Conservation (phyloP, 1,140 invertebrate species). For the Trichonephila clavipes region DNA sequence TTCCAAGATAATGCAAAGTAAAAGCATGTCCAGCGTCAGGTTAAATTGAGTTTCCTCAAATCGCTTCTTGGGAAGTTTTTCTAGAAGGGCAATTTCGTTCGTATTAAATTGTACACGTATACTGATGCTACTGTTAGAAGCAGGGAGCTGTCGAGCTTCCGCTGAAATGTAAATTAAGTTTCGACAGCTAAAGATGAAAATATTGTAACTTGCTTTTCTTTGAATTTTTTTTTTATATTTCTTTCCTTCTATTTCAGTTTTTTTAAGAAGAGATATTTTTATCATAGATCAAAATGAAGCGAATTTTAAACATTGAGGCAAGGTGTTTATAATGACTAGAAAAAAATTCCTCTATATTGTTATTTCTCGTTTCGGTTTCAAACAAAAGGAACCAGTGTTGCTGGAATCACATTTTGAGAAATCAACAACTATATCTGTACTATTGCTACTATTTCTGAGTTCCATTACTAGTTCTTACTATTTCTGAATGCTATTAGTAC, state of each 20-base stretch:
- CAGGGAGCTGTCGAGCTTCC: background rate
- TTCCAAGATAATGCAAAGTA: conserved; percentile 9
- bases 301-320: background rate
- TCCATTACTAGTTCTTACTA: too few relatives aligned
- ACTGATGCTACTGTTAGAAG: background rate
- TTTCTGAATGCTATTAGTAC: too few relatives aligned
- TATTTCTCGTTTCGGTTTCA: background rate
- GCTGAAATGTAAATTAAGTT: background rate
- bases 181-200: background rate
- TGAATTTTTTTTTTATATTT: background rate
- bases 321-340: background rate
- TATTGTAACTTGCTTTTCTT: background rate
- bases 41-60: conserved; percentile 30
- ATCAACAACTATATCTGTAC: too few relatives aligned
- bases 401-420: too few relatives aligned
- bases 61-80: background rate
- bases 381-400: too few relatives aligned
- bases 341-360: background rate
- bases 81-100: background rate
- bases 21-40: background rate
- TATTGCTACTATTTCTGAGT: too few relatives aligned
- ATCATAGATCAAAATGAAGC: background rate
- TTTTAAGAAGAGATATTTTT: background rate
- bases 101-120: background rate
- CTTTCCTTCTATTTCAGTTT: background rate